A percentile compares a stretch with the other conserved stretches of the same genome.
Evolutionary conservation across 2,797 vertebrate species (phyloP).

Genomic region (Peromyscus nudipes): DNA sequence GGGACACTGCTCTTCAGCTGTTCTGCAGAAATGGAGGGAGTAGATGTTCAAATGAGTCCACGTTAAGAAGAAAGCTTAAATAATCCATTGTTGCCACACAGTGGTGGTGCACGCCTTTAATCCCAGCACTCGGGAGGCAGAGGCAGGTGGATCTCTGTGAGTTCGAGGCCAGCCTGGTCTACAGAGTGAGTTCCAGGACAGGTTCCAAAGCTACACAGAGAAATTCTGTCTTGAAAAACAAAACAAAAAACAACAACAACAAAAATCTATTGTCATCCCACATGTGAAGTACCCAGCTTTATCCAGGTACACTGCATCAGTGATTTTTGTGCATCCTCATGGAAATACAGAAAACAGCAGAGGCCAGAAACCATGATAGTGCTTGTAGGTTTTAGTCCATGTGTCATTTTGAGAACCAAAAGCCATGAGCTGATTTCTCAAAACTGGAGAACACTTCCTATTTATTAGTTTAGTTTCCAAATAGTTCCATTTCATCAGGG

Average conservation of each 20-base stretch:
- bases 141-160: no score
- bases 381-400: conserved; percentile 1
- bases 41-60: background rate
- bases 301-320: background rate
- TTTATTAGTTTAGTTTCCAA: conserved; percentile 61
- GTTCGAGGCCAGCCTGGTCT: no score
- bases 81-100: background rate
- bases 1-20: background rate
- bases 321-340: background rate
- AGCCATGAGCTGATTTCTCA: conserved; percentile 14
- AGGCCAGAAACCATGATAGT: background rate
- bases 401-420: conserved; percentile 45
- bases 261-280: background rate
- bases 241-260: no score
- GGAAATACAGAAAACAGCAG: background rate
- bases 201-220: no score
- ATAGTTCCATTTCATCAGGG: conserved; percentile 60
- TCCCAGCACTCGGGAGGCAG: no score
- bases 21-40: background rate
- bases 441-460: background rate
- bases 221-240: no score
- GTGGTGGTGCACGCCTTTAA: no score
- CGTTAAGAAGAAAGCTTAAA: background rate
- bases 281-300: background rate
- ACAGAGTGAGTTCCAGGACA: no score